Evolutionary conservation across 2,888 invertebrate genomes (phyloP).

Genomic region (Dione juno): DNA sequence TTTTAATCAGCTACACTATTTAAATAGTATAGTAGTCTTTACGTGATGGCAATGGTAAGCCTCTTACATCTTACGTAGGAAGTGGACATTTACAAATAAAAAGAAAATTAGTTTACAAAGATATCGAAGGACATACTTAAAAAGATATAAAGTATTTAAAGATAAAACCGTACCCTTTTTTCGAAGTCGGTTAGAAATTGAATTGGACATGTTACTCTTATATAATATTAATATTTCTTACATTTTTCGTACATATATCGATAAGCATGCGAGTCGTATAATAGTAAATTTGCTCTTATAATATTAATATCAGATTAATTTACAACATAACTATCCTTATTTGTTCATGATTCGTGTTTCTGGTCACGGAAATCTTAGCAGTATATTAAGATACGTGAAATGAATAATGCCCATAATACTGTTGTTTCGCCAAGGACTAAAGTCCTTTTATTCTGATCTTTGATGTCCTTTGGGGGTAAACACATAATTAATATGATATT

Average conservation of each 20-base stretch:
- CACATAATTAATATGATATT: neutral
- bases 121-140: too few relatives aligned
- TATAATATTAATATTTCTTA: neutral
- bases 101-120: too few relatives aligned
- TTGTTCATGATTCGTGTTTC: slow-evolving; percentile 15
- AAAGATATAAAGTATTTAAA: too few relatives aligned
- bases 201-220: too few relatives aligned
- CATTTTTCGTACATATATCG: neutral
- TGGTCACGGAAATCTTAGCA: slow-evolving; percentile 18
- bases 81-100: too few relatives aligned
- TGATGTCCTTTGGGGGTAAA: neutral
- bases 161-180: too few relatives aligned
- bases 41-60: too few relatives aligned
- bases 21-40: too few relatives aligned
- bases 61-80: too few relatives aligned
- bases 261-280: neutral
- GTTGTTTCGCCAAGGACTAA: neutral
- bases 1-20: too few relatives aligned
- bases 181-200: too few relatives aligned
- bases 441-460: slow-evolving; percentile 6
- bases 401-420: neutral
- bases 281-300: neutral
- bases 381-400: slow-evolving; percentile 24
- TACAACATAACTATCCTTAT: slow-evolving; percentile 6
- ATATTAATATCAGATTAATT: slow-evolving; percentile 5